Evolutionary conservation across 2,113 vertebrate species (phyloP), one percentile per base, ranked within the genome.

Genomic region (Caretta caretta): DNA sequence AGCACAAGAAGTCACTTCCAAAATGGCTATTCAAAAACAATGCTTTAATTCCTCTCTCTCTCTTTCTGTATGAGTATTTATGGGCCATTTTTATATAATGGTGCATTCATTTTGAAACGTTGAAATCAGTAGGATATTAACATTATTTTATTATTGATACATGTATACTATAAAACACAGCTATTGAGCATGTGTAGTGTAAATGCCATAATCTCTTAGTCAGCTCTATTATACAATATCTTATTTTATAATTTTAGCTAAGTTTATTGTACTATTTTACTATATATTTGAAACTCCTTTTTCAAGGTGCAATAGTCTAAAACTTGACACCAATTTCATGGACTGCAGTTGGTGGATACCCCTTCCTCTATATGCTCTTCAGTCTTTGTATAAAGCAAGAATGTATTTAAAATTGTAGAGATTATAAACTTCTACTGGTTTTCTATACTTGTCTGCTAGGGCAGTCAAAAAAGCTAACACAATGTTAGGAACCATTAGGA

Each of bases 341-440:
- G 35, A 62, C 8, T n/a, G 38, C n/a, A 38, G 6, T 42, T 75
- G n/a, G 69, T 24, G 22, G 19, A 75, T 75, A 62, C 13, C 59
- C 59, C 29, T 62, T 31, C 29, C 59, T 62, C 59, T 62, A 5
- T 62, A 35, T 62, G 31, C 14, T 62, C 62, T 16, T 65, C 29
- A 19, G 62, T 65, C 31, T 65, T 65, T 65, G 31, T n/a, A 2
- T 84, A 84, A 92, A 86, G 78, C 56, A 89, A 86, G 62, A 93
- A 89, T 46, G 51, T 48, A 10, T 78, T 46, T 86, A 31, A 54
- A 92, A 88, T 31, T n/a, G 38, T 84, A 80, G 62, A 91, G 50
- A 50, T 65, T 87, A 72, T 96, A n/a, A 14, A 91, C 91, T 92
- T 96, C 75, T 96, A 89, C 81, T 54, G 1, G 2, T 49, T 92